Conservation (phyloP, 2,113 vertebrate species). For the Indri indri region DNA sequence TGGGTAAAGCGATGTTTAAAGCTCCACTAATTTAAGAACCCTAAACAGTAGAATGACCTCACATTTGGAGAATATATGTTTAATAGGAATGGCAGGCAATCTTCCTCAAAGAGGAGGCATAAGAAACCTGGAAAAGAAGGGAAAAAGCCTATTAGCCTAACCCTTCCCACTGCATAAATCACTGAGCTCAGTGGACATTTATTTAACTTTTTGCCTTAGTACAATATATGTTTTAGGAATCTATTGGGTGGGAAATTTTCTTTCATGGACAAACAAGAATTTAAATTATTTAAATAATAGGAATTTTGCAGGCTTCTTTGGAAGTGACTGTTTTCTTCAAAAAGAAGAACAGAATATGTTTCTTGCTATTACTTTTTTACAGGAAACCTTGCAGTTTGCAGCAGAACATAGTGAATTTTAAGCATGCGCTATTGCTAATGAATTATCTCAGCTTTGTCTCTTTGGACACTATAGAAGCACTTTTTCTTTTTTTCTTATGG, state of each 20-base stretch:
- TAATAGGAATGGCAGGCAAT: background rate
- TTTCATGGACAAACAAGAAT: slow-evolving; percentile 21
- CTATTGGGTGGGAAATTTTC: background rate
- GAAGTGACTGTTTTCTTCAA: slow-evolving; percentile 9
- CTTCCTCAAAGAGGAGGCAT: background rate
- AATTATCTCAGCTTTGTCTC: slow-evolving; percentile 24
- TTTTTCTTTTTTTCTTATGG: background rate
- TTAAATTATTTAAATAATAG: slow-evolving; percentile 24
- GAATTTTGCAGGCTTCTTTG: background rate
- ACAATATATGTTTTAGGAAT: slow-evolving; percentile 26
- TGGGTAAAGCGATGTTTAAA: background rate
- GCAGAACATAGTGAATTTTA: background rate
- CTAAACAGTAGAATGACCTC: background rate
- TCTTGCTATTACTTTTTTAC: background rate
- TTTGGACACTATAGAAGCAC: background rate
- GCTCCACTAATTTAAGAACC: background rate
- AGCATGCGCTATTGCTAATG: slow-evolving; percentile 2
- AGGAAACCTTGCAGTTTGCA: background rate
- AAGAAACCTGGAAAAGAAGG: background rate
- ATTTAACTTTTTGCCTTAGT: background rate
- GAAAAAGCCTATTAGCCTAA: background rate
- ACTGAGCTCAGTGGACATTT: background rate
- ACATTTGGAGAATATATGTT: background rate
- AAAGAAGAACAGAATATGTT: background rate
- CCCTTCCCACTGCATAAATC: background rate